Percentiles rank a stretch among this genome's conserved stretches.
Conservation (phyloP, 2,113 vertebrate species). For the Neodontobutis hainanensis region DNA sequence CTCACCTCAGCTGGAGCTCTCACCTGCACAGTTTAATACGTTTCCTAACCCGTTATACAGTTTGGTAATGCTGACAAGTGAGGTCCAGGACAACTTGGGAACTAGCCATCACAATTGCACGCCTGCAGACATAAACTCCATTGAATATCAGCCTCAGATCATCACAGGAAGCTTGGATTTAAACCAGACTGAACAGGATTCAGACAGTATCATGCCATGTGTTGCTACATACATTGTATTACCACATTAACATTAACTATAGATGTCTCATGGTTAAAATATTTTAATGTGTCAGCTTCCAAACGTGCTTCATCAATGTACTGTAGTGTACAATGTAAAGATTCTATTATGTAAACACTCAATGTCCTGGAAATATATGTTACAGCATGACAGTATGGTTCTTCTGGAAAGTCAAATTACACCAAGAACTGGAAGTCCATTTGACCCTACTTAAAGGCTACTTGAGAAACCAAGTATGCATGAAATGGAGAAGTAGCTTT, state of each 20-base stretch:
- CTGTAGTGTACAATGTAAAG: background rate
- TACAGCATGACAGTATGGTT: background rate
- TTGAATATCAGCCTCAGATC: conserved; percentile 37
- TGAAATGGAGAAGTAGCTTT: background rate
- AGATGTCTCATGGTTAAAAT: background rate
- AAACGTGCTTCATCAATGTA: background rate
- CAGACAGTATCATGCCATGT: conserved; percentile 20
- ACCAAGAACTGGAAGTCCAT: background rate
- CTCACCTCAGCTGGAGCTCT: background rate
- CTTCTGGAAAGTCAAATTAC: background rate
- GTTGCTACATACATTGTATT: conserved; percentile 38
- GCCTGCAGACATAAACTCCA: background rate
- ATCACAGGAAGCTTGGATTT: background rate
- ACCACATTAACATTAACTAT: background rate
- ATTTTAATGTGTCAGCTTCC: too few species aligned
- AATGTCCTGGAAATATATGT: background rate
- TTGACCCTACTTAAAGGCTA: background rate
- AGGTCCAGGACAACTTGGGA: background rate
- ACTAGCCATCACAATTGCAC: background rate
- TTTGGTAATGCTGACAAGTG: background rate
- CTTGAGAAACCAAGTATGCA: background rate
- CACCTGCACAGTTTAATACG: background rate
- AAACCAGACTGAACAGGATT: background rate
- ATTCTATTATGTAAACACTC: too few species aligned
- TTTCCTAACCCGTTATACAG: conserved; percentile 46